Percentiles rank a stretch among this genome's conserved stretches.
Conservation (phyloP, 2,113 vertebrate genomes). For the Cairina moschata region DNA sequence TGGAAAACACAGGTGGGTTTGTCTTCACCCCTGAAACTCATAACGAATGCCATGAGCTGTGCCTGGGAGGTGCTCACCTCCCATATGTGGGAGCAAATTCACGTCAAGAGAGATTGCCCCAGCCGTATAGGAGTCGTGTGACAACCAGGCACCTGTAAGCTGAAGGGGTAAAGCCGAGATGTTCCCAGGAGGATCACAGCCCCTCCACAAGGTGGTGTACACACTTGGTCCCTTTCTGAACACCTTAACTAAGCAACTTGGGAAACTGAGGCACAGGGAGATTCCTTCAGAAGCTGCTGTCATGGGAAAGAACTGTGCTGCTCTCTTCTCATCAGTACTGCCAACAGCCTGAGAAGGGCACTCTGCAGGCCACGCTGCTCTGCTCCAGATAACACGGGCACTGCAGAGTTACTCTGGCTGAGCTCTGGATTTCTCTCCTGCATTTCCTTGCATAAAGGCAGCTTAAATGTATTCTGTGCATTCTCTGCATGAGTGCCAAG, state of each 20-base stretch:
- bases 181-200: background rate
- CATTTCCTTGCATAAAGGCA: background rate
- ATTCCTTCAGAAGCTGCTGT: background rate
- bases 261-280: background rate
- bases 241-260: background rate
- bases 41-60: background rate
- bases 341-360: background rate
- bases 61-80: background rate
- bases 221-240: background rate
- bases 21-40: background rate
- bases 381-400: fast-evolving
- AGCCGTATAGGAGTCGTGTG: background rate
- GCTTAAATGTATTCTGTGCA: background rate
- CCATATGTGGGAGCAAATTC: background rate
- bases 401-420: background rate
- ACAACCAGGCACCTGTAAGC: background rate
- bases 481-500: background rate
- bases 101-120: fast-evolving
- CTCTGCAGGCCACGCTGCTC: fast-evolving
- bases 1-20: background rate
- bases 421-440: background rate
- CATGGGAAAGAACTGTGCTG: background rate
- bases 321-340: background rate
- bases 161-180: background rate
- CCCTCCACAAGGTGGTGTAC: fast-evolving